Conservation (phyloP, 2,797 vertebrate genomes). For the Clarias laeviceps region DNA sequence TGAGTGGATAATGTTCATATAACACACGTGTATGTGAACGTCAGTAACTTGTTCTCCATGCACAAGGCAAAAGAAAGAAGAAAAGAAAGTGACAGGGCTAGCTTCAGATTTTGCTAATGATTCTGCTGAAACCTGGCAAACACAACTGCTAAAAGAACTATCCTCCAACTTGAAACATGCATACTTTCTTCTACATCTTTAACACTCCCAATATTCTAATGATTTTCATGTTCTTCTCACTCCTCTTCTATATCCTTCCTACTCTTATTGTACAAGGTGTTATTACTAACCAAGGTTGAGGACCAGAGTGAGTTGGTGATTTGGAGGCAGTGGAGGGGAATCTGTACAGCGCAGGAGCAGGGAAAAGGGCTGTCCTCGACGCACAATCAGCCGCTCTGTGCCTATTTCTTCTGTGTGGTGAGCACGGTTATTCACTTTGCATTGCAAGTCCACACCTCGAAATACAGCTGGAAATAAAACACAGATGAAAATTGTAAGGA, state of each 20-base stretch:
- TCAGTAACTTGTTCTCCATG: neutral
- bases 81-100: neutral
- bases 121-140: neutral
- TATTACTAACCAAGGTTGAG: constrained; percentile 74
- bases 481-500: neutral
- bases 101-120: neutral
- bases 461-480: constrained; percentile 60
- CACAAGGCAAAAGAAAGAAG: neutral
- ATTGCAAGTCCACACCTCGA: constrained; percentile 67
- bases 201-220: neutral
- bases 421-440: constrained; percentile 70
- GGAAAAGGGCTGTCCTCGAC: constrained; percentile 75
- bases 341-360: constrained; percentile 63
- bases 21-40: neutral
- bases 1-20: neutral
- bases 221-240: too few relatives aligned
- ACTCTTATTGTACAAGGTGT: neutral
- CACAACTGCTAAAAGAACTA: neutral
- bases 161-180: neutral
- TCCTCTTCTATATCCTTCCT: neutral
- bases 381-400: constrained; percentile 70
- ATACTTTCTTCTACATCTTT: neutral
- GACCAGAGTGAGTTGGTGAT: constrained; percentile 67
- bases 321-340: constrained; percentile 34
- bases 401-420: constrained; percentile 77